Conservation (phyloP, 2,113 vertebrate species). For the Pelodiscus sinensis region DNA sequence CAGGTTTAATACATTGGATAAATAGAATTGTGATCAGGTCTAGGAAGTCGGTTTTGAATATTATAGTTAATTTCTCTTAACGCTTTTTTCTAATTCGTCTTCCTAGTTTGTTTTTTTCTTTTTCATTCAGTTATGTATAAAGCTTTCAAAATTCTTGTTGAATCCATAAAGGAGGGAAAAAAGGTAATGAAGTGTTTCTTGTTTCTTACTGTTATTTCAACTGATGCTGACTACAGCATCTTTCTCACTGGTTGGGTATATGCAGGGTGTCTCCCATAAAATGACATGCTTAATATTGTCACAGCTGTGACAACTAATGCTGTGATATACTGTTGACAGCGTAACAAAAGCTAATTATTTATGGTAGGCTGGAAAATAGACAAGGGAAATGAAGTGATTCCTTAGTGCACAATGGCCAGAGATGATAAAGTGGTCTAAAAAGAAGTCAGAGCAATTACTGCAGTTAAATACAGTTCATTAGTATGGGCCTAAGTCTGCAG, state of each 20-base stretch:
- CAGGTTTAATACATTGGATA: not conserved
- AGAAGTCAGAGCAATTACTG: not conserved
- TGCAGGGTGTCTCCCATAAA: not conserved
- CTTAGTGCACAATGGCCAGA: not conserved
- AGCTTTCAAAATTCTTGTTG: not conserved
- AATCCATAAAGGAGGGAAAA: not conserved
- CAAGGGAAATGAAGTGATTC: not conserved
- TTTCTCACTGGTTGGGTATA: not conserved
- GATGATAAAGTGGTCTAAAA: rapidly evolving
- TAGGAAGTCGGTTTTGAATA: not conserved
- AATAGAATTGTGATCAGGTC: not conserved
- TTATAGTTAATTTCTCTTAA: no score
- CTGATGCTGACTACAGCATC: not conserved
- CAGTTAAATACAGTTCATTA: not conserved
- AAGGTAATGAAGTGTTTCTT: not conserved
- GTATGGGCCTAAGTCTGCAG: not conserved
- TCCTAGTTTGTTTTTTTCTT: not conserved
- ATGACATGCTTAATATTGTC: not conserved
- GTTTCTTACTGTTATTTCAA: not conserved
- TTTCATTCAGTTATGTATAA: not conserved
- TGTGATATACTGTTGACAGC: not conserved
- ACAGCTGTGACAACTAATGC: not conserved
- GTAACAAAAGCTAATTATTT: no score
- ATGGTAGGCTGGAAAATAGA: no score
- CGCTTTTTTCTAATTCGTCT: not conserved